These are phyloP conservation scores for Cancer borealis DNA, from an alignment of 2,888 invertebrate genomes.

Conservation along the genomic window DNA sequence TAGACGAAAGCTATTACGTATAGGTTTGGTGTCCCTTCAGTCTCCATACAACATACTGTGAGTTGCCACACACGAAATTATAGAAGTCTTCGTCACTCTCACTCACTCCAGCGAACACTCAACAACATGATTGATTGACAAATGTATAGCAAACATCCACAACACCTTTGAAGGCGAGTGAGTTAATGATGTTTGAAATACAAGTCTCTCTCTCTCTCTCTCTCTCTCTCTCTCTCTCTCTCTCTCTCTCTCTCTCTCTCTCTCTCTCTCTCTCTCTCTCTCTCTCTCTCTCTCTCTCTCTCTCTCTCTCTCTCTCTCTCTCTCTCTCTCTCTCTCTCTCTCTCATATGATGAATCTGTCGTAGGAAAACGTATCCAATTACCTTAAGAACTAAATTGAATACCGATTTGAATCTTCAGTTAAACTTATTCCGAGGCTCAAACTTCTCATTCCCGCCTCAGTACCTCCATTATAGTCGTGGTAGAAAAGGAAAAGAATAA, in stretches of 20 bases:
- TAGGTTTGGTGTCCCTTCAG: too few species aligned
- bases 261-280: too few species aligned
- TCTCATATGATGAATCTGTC: background rate
- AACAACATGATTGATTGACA: background rate
- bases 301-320: background rate
- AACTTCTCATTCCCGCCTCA: background rate
- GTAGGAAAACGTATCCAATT: background rate
- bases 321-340: constrained; percentile 4
- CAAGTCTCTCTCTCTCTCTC: too few species aligned
- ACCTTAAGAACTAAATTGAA: background rate
- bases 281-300: background rate
- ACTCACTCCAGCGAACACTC: background rate
- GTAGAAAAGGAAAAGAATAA: background rate
- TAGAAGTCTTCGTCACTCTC: too few species aligned
- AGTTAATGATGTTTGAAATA: background rate
- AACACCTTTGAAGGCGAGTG: background rate
- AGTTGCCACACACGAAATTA: too few species aligned
- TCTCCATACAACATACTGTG: too few species aligned
- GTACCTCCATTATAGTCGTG: background rate
- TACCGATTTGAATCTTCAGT: background rate
- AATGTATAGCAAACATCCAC: background rate
- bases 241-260: too few species aligned
- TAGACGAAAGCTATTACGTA: too few species aligned
- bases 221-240: too few species aligned
- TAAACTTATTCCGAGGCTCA: background rate